Base-by-base conservation (phyloP, 1,140 invertebrate species). In the Pristionchus pacificus region DNA sequence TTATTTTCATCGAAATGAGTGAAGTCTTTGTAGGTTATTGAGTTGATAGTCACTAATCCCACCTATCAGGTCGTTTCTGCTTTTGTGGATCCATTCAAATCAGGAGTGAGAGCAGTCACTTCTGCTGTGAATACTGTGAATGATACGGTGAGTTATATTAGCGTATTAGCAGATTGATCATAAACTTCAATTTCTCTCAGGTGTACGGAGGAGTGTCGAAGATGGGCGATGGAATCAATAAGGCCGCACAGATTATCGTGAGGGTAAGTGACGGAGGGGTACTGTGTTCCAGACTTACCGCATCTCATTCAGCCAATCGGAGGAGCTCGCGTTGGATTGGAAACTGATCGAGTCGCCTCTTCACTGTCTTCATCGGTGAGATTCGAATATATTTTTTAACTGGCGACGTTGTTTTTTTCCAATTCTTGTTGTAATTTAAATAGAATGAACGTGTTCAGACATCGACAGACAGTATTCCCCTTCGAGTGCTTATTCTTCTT, bases 401-500 rank as follows among this genome's bases (percentile, higher is more conserved):
- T 29, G 19, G 32, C 6, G 32, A 29, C 24, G 67, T 74, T 15
- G 19, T 33, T 38, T 28, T 68, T 38, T 31, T 14, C 13, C 10
- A 70, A 27, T 25, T 13, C 28, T n/a, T 24, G 29, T 15, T 59
- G n/a, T n/a, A n/a, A n/a, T n/a, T n/a, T n/a, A n/a, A n/a, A n/a
- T n/a, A n/a, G n/a, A n/a, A n/a, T n/a, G n/a, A n/a, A n/a, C n/a
- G n/a, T n/a, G n/a, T n/a, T n/a, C n/a, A n/a, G n/a, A n/a, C n/a
- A 14, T 64, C 70, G 15, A 57, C 74, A 78, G 91, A 93, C 78
- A 93, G 92, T 85, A 92, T 94, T 85, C 92, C 92, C 19, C 84
- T 94, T 64, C 87, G 91, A 76, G 92, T 94, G 75, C 89, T 94
- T 85, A 84, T 95, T 38, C 84, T 93, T 1, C 84, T 95, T 59